Evolutionary conservation across 2,113 vertebrate genomes (phyloP).

Genomic region (Apteryx owenii): DNA sequence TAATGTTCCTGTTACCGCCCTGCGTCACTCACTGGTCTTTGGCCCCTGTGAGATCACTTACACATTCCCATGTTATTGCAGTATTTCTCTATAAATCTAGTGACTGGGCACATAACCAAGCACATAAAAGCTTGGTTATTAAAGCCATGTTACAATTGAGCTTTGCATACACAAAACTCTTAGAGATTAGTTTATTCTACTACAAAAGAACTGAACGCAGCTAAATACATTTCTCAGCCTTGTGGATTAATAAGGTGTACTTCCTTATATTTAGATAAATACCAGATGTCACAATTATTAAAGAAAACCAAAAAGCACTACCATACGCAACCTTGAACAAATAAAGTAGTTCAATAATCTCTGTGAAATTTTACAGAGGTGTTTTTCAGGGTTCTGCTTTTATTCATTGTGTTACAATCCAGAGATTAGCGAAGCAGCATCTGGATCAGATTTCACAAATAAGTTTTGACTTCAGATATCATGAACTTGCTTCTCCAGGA

Average conservation of each 20-base stretch:
- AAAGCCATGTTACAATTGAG: not conserved
- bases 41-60: not conserved
- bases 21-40: not conserved
- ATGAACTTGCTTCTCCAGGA: not conserved
- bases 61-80: rapidly evolving
- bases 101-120: not conserved
- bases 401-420: not conserved
- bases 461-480: not conserved
- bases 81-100: not conserved
- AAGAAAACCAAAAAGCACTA: not conserved
- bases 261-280: constrained; percentile 52
- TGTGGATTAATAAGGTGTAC: not conserved
- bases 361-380: not conserved
- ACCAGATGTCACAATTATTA: constrained; percentile 6
- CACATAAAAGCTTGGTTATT: not conserved
- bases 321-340: not conserved
- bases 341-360: not conserved
- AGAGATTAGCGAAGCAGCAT: not conserved
- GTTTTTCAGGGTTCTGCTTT: not conserved
- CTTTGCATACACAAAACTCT: not conserved
- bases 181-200: not conserved
- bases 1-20: not conserved
- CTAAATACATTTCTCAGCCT: not conserved
- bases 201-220: not conserved
- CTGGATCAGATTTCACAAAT: not conserved